Evolutionary conservation across 2,888 invertebrate genomes (phyloP).

Genomic region (Ethmia dodecea): DNA sequence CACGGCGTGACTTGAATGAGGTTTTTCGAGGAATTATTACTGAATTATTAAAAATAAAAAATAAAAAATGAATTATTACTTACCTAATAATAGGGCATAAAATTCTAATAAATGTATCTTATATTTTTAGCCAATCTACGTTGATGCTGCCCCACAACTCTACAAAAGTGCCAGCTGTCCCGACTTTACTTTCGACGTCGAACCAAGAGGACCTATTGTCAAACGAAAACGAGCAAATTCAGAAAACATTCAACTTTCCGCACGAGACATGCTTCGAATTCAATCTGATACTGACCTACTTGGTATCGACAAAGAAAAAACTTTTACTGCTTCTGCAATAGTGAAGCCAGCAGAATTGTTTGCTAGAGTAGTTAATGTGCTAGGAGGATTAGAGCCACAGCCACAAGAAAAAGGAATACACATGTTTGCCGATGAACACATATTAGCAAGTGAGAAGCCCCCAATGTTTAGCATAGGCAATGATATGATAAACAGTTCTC

Average conservation of each 20-base stretch:
- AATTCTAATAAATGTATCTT: too few relatives aligned
- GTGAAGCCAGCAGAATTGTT: conserved; percentile 86
- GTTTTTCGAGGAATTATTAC: too few relatives aligned
- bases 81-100: too few relatives aligned
- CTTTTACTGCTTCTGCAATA: conserved; percentile 83
- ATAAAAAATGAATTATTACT: too few relatives aligned
- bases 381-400: conserved; percentile 78
- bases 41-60: too few relatives aligned
- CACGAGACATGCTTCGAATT: conserved; percentile 77
- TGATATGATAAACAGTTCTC: conserved; percentile 48
- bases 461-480: conserved; percentile 76
- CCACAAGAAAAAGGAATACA: conserved; percentile 78
- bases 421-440: conserved; percentile 85
- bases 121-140: conserved; percentile 84
- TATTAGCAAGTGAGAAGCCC: conserved; percentile 82
- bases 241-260: conserved; percentile 73
- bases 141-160: conserved; percentile 70
- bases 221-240: conserved; percentile 81
- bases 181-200: conserved; percentile 81
- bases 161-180: conserved; percentile 84
- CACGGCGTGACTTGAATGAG: too few relatives aligned
- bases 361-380: conserved; percentile 86
- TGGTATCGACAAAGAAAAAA: conserved; percentile 86
- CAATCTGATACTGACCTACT: conserved; percentile 89
- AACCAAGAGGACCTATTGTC: conserved; percentile 60